Percentiles rank a stretch among this genome's conserved stretches.
phyloP scores from a whole-genome alignment of 2,113 vertebrate genomes.

The Sceloporus undulatus region DNA sequence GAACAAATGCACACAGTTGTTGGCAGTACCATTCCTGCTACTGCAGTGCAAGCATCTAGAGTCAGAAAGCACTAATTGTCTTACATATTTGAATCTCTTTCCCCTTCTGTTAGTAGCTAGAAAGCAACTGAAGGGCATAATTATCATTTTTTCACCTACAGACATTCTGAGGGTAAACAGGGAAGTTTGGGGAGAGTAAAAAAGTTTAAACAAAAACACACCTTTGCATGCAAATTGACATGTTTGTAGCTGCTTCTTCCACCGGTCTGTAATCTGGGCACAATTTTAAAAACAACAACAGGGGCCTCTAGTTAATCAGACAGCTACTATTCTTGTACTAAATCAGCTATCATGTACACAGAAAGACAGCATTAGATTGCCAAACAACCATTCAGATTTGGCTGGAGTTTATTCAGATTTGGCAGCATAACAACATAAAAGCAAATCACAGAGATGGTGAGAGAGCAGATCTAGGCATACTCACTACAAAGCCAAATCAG shows the following conservation, averaged over 20 bases:
- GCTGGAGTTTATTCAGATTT: background rate
- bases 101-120: no score
- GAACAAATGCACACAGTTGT: no score
- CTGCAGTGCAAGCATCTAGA: no score
- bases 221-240: no score
- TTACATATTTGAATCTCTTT: no score
- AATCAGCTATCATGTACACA: background rate
- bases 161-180: no score
- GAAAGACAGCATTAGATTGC: background rate
- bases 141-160: no score
- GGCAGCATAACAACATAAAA: background rate
- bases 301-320: no score
- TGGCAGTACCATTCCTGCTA: no score
- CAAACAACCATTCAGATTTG: background rate
- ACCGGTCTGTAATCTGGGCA: background rate
- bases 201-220: background rate
- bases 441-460: background rate
- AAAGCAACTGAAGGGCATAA: no score
- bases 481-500: background rate
- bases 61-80: no score
- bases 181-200: background rate
- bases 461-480: background rate
- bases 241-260: background rate
- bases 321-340: background rate
- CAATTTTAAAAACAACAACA: background rate